Evolutionary conservation across 2,888 invertebrate species (phyloP), one percentile per base, ranked within the genome.

Genomic region (Listrodromus nycthemerus): DNA sequence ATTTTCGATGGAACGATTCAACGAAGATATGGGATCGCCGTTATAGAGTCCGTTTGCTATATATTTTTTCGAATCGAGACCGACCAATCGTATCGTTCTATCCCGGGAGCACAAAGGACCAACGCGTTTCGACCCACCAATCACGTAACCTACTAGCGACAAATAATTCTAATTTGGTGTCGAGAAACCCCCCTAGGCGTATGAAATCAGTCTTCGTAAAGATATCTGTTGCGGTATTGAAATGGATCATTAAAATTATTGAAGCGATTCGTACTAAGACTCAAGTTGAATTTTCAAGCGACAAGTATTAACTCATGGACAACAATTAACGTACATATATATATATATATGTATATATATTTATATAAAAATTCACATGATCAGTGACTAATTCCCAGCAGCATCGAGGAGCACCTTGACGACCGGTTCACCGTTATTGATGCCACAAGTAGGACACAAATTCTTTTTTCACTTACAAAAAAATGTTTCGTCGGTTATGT

Each of bases 131-230:
- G 65, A n/a, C 61, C 33, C 27, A 78, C 74, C 41, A 76, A 80
- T 63, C 74, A 50, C 37, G 58, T 55, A 79, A 81, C 74, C 78
- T 84, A 78, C 78, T 81, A 70, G 75, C 84, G 75, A 71, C 33
- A 48, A 66, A 71, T 70, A 80, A 80, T 80, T 55, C 61, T 70
- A 75, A 75, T 50, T 41, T 70, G 41, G 37, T 65, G 37, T 69
- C 70, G 50, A 77, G 84, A 74, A 74, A 21, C 19, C 8, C 4
- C 24, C 45, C 16, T 48, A 55, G 58, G 37, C 19, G 6, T 52
- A 52, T 7, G 19, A 52, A 52, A 52, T 19, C 3, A 52, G 6
- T 52, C 19, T 4, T 16, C 41, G 13, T 45, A 52, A 52, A 52
- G 19, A 19, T 5, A 3, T 13, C 4, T 52, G 19, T 19, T 19